A percentile compares a stretch with the other conserved stretches of the same genome.
Conservation (phyloP, 1,140 invertebrate genomes). For the Drosophila sechellia region DNA sequence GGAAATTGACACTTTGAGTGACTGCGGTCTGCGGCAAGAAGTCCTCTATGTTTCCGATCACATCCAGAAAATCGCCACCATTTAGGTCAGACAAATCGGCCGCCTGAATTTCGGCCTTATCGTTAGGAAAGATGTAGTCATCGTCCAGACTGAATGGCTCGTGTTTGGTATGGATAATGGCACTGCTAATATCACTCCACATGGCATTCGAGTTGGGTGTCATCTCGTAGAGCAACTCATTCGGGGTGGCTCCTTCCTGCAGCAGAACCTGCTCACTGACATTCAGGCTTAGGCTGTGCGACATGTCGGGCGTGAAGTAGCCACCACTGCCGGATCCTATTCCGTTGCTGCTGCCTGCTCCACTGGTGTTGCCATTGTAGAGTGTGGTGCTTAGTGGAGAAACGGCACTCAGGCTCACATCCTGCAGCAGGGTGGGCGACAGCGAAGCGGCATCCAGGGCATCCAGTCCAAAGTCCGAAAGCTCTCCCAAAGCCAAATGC, state of each 20-base stretch:
- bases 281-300: slow-evolving; percentile 56
- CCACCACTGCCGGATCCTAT: slow-evolving; percentile 9
- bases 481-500: slow-evolving; percentile 59
- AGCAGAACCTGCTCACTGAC: slow-evolving; percentile 60
- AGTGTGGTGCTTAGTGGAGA: slow-evolving; percentile 54
- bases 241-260: slow-evolving; percentile 41
- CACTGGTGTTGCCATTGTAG: slow-evolving; percentile 60
- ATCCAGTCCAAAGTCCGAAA: slow-evolving; percentile 78
- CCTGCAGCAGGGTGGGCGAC: slow-evolving; percentile 79
- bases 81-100: slow-evolving; percentile 95
- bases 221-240: slow-evolving; percentile 66
- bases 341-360: slow-evolving; percentile 21
- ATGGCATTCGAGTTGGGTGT: slow-evolving; percentile 79
- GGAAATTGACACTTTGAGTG: slow-evolving; percentile 84
- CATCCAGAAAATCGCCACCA: slow-evolving; percentile 91
- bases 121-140: slow-evolving; percentile 95
- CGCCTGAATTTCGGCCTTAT: slow-evolving; percentile 93
- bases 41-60: slow-evolving; percentile 93
- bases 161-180: slow-evolving; percentile 85
- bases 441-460: slow-evolving; percentile 75
- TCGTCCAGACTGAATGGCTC: slow-evolving; percentile 92
- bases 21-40: slow-evolving; percentile 87
- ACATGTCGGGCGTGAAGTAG: slow-evolving; percentile 58
- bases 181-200: slow-evolving; percentile 84
- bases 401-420: slow-evolving; percentile 72